These are phyloP conservation scores for Halocynthia roretzi DNA, from an alignment of 23 tunicate genomes.

Conservation along the genomic window DNA sequence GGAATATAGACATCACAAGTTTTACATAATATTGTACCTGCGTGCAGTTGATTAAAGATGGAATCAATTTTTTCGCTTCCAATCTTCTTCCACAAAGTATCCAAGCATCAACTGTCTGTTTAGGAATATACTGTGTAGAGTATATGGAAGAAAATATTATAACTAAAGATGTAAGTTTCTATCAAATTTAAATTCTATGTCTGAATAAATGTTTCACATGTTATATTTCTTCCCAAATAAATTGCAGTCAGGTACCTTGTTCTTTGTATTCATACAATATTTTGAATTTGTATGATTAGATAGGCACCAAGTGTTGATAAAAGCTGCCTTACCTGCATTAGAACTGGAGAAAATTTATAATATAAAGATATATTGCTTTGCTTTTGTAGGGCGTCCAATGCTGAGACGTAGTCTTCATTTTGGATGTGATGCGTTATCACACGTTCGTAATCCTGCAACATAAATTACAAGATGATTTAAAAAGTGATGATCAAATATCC, in stretches of 20 bases:
- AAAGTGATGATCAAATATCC: neutral
- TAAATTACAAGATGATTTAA: neutral
- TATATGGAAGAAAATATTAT: neutral
- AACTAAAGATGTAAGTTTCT: neutral
- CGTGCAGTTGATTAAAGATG: slow-evolving; percentile 73
- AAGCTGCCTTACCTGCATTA: slow-evolving; percentile 63
- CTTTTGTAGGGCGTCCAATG: slow-evolving; percentile 80
- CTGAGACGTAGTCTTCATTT: slow-evolving; percentile 68
- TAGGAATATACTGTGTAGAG: slow-evolving; percentile 53
- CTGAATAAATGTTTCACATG: too few relatives aligned
- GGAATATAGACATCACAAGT: neutral
- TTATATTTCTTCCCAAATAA: too few relatives aligned
- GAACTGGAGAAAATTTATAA: slow-evolving; percentile 78
- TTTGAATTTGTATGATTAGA: too few relatives aligned
- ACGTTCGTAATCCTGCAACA: slow-evolving; percentile 80
- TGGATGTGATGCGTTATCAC: slow-evolving; percentile 87
- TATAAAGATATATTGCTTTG: slow-evolving; percentile 58
- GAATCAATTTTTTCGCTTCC: slow-evolving; percentile 57
- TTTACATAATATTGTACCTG: slow-evolving; percentile 25
- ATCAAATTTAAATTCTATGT: too few relatives aligned
- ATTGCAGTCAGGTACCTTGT: too few relatives aligned
- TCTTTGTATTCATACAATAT: too few relatives aligned
- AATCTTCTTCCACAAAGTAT: slow-evolving; percentile 42
- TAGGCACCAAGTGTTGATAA: too few relatives aligned
- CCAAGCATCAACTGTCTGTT: slow-evolving; percentile 60